Evolutionary conservation across 1,140 invertebrate genomes (phyloP).

Genomic region (Sarcophaga peregrina): DNA sequence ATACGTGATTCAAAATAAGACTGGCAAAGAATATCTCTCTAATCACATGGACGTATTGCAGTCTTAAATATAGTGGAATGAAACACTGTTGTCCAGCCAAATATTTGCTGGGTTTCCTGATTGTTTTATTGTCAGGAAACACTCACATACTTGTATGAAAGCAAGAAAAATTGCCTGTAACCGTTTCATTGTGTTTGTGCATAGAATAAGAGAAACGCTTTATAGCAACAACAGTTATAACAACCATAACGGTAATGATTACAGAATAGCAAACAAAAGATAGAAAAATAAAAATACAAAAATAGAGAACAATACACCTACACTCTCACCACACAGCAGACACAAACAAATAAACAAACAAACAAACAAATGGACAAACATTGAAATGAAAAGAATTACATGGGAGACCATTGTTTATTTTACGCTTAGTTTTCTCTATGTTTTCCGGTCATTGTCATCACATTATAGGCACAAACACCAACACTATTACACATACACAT

Average conservation of each 20-base stretch:
- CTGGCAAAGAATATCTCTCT: no score
- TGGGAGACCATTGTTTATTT: conserved; percentile 26
- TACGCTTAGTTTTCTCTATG: conserved; percentile 28
- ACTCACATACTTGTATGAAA: not conserved
- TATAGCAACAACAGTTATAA: not conserved
- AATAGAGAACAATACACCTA: no score
- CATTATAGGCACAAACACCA: conserved; percentile 17
- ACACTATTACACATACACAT: not conserved
- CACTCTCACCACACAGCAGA: no score
- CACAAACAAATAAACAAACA: not conserved
- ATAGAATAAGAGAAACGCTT: not conserved
- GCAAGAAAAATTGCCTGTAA: conserved; percentile 35
- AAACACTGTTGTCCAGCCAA: no score
- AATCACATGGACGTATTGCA: no score
- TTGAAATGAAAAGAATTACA: not conserved
- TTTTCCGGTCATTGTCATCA: conserved; percentile 39
- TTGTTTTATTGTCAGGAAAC: no score
- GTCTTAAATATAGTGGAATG: no score
- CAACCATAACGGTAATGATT: no score
- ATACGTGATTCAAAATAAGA: no score
- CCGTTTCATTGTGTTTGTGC: conserved; percentile 27
- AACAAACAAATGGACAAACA: not conserved
- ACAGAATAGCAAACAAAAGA: no score
- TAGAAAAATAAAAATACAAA: no score
- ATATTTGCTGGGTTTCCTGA: no score